Evolutionary conservation across 2,888 invertebrate genomes (phyloP).

Genomic region (Drosophila dives): DNA sequence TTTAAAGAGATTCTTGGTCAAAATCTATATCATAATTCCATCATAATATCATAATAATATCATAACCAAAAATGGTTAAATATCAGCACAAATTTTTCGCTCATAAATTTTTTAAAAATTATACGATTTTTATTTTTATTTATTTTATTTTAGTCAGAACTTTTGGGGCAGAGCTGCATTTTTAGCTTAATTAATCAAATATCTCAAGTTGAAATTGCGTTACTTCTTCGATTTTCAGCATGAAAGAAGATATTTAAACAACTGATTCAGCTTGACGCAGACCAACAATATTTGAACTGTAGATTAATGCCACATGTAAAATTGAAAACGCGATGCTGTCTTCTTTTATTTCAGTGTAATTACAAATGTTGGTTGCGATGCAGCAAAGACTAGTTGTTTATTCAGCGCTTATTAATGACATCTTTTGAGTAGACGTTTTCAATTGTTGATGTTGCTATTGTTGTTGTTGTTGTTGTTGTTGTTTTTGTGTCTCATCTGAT

Average conservation of each 20-base stretch:
- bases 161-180: neutral
- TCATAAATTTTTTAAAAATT: neutral
- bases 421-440: slow-evolving; percentile 7
- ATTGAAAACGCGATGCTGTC: neutral
- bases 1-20: rapidly evolving
- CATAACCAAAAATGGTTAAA: too few species aligned
- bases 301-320: neutral
- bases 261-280: neutral
- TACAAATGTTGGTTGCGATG: slow-evolving; percentile 15
- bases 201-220: neutral
- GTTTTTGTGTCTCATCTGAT: slow-evolving; percentile 8
- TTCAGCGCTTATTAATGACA: slow-evolving; percentile 20
- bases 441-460: slow-evolving; percentile 6
- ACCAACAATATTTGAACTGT: neutral
- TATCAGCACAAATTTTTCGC: neutral
- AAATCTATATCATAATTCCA: neutral
- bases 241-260: neutral
- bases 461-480: slow-evolving; percentile 30
- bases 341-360: neutral
- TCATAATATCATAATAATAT: too few species aligned
- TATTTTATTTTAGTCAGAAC: too few species aligned
- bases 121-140: neutral
- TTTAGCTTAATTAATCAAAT: neutral
- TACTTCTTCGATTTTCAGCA: neutral
- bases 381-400: slow-evolving; percentile 8